These are phyloP conservation scores for Aldabrachelys gigantea DNA, from an alignment of 2,113 vertebrate genomes.

Conservation along the genomic window DNA sequence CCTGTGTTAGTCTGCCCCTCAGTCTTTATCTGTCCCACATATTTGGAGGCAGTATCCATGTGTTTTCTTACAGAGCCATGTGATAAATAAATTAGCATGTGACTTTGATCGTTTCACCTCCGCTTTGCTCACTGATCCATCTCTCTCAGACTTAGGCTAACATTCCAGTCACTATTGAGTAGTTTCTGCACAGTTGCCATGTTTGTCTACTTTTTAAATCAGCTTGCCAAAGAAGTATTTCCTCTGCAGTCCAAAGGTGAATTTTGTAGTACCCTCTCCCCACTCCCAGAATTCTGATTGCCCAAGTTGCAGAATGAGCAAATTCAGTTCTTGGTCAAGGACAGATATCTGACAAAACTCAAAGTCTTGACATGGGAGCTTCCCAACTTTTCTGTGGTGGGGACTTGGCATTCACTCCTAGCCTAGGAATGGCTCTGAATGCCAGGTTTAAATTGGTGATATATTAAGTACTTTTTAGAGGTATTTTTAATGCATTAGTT, in stretches of 20 bases:
- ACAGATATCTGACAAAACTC: background rate
- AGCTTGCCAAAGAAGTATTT: background rate
- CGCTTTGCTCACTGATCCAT: background rate
- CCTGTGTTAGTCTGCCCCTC: background rate
- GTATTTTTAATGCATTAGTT: background rate
- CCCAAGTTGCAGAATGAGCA: background rate
- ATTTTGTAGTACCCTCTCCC: background rate
- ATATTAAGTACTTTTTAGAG: background rate
- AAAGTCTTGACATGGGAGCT: background rate
- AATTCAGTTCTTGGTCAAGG: background rate
- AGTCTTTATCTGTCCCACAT: background rate
- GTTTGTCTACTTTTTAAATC: background rate
- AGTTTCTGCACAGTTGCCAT: background rate
- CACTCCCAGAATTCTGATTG: background rate
- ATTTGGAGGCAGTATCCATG: background rate
- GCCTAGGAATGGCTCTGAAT: background rate
- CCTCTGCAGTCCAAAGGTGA: background rate
- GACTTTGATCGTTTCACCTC: background rate
- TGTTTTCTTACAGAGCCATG: background rate
- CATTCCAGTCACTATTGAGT: background rate
- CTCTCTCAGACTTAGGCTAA: background rate
- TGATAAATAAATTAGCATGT: background rate
- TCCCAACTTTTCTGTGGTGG: background rate
- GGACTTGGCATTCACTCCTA: background rate
- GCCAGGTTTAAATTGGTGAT: background rate